Conservation (phyloP, 2,888 invertebrate genomes). For the Malachius bipustulatus region DNA sequence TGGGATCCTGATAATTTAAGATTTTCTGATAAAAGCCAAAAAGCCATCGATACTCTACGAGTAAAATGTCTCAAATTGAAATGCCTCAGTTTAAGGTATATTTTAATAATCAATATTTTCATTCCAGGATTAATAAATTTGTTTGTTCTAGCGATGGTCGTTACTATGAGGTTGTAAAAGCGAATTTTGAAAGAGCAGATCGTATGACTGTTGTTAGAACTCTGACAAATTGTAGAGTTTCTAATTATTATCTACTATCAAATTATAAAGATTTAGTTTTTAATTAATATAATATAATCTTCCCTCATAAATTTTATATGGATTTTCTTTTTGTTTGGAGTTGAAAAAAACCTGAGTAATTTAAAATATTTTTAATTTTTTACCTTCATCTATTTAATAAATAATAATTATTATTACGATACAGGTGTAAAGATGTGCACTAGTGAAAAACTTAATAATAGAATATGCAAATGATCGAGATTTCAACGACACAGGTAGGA, state of each 20-base stretch:
- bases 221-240: slow-evolving; percentile 90
- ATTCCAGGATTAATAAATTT: neutral
- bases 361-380: too few species aligned
- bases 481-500: too few species aligned
- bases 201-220: slow-evolving; percentile 92
- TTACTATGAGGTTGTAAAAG: slow-evolving; percentile 98
- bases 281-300: slow-evolving; percentile 60
- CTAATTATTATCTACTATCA: slow-evolving; percentile 81
- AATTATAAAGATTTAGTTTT: slow-evolving; percentile 94
- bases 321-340: too few species aligned
- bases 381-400: too few species aligned
- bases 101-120: neutral
- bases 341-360: too few species aligned
- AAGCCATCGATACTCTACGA: slow-evolving; percentile 94
- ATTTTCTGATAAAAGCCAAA: slow-evolving; percentile 98
- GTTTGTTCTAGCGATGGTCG: slow-evolving; percentile 75
- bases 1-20: slow-evolving; percentile 99
- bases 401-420: too few species aligned
- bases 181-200: slow-evolving; percentile 98
- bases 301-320: too few species aligned
- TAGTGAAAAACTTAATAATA: too few species aligned
- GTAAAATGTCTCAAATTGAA: slow-evolving; percentile 88
- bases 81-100: slow-evolving; percentile 85
- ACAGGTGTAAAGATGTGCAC: too few species aligned
- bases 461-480: too few species aligned